Evolutionary conservation across 2,888 invertebrate species (phyloP), one percentile per base, ranked within the genome.

Genomic region (Drosophila histrio): DNA sequence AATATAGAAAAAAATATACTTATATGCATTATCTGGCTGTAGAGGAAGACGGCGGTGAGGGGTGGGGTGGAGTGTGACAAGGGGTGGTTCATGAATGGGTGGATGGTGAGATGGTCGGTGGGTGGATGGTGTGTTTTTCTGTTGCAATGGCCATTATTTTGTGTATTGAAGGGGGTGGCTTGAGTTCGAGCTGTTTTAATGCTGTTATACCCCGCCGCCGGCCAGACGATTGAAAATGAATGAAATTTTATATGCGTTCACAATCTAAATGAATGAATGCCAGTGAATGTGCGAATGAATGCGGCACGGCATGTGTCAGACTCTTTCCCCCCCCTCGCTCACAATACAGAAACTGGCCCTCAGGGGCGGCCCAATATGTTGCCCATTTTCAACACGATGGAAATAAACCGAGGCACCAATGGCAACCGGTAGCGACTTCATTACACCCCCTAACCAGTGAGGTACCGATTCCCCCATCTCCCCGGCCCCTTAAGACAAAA

Each of bases 161-260:
- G 26, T 60, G 7, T 26, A 36, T 41, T 22, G 43, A 50, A 50
- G 63, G 47, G 72, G 82, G 77, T 79, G 65, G 79, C 43, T 71
- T 28, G 47, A n/a, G n/a, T 24, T 15, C 8, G 43, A 46, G 39
- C 30, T 22, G 28, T 58, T 54, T 61, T 54, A 60, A 60, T 64
- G 71, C 49, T 41, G 46, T 69, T 69, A 57, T 61, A 13, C 13
- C 21, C 24, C 56, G 15, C 24, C 56, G 15, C 13, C 32, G 34
- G 56, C 46, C 54, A 54, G 66, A 21, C 85, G 76, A 81, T 81
- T 83, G 81, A 74, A 81, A 82, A 79, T 69, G 79, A 86, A 81
- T 81, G 80, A 81, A 81, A 71, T 81, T 76, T 86, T 71, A 82
- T 69, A 61, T 65, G 72, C 62, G 79, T 53, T 67, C 53, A 49